Evolutionary conservation across 2,888 invertebrate species (phyloP).

Genomic region (Chrysolina americana): DNA sequence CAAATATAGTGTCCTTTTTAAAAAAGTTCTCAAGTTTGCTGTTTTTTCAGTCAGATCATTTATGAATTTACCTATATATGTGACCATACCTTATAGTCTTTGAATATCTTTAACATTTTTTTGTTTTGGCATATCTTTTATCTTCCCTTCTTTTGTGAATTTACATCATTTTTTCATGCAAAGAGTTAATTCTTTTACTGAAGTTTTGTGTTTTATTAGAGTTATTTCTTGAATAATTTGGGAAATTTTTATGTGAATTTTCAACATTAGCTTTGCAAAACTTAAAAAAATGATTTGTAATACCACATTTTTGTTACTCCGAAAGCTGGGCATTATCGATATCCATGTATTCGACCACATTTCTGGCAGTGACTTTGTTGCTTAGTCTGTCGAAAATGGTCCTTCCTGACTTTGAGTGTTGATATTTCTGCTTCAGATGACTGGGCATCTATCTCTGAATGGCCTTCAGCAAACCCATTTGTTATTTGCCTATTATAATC

Average conservation of each 20-base stretch:
- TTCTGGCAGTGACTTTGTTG: no score
- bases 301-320: slow-evolving; percentile 29
- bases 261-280: slow-evolving; percentile 3
- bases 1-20: neutral
- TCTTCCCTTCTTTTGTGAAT: slow-evolving; percentile 10
- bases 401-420: no score
- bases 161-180: slow-evolving; percentile 23
- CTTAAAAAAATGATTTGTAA: slow-evolving; percentile 35
- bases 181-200: slow-evolving; percentile 14
- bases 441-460: no score
- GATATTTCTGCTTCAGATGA: no score
- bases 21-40: neutral
- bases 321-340: slow-evolving; percentile 37
- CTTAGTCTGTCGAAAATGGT: no score
- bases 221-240: neutral
- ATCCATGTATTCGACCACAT: no score
- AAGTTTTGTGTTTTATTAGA: slow-evolving; percentile 2
- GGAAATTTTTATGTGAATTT: neutral
- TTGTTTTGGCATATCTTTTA: slow-evolving; percentile 5
- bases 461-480: no score
- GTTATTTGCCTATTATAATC: no score
- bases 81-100: slow-evolving; percentile 9
- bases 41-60: neutral
- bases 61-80: slow-evolving; percentile 1
- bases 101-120: slow-evolving; percentile 11